A percentile compares a stretch with the other conserved stretches of the same genome.
These are phyloP conservation scores for Menura novaehollandiae DNA, from an alignment of 2,113 vertebrate genomes.

Conservation along the genomic window DNA sequence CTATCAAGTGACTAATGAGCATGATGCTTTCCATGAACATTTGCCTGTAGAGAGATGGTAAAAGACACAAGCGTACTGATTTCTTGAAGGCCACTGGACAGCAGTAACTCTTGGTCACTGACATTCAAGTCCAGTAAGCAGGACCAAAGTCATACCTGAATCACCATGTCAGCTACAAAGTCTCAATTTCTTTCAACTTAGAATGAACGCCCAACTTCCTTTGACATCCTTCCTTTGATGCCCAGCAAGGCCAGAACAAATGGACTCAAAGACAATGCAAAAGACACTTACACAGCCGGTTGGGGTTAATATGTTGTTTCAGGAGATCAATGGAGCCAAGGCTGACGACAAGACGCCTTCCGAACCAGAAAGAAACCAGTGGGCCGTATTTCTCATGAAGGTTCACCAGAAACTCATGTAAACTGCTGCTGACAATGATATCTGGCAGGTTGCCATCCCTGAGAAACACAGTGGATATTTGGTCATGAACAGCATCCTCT, in stretches of 20 bases:
- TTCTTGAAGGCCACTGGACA: neutral
- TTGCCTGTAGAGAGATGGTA: neutral
- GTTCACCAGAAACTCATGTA: conserved; percentile 89
- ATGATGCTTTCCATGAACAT: neutral
- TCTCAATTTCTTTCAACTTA: neutral
- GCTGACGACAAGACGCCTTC: conserved; percentile 89
- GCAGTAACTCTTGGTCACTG: neutral
- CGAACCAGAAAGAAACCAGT: conserved; percentile 95
- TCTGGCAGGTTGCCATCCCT: conserved; percentile 96
- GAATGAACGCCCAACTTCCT: neutral
- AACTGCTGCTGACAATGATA: conserved; percentile 84
- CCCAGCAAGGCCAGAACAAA: neutral
- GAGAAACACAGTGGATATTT: neutral
- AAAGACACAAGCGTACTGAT: neutral
- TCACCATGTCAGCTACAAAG: neutral
- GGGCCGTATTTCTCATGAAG: conserved; percentile 89
- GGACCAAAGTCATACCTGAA: neutral
- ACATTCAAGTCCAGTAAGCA: neutral
- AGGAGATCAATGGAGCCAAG: conserved; percentile 85
- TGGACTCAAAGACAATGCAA: neutral
- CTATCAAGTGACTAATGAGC: neutral
- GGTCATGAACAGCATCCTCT: neutral
- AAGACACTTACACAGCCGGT: conserved; percentile 81
- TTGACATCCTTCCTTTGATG: neutral
- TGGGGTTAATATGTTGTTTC: conserved; percentile 90